Conservation (phyloP, 2,797 vertebrate species). For the Hylomyscus alleni region DNA sequence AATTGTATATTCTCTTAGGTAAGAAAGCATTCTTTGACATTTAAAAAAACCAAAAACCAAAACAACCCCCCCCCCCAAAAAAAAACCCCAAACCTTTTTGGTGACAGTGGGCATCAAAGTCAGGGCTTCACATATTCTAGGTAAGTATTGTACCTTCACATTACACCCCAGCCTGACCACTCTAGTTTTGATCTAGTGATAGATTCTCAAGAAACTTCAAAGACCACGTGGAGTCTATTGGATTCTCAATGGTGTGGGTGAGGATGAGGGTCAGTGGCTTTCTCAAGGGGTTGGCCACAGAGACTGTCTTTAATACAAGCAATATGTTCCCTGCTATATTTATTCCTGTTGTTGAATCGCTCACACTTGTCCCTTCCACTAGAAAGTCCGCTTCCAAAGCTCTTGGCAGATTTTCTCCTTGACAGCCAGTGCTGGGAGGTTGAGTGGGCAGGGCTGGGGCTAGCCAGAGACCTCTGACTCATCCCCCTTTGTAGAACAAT, state of each 20-base stretch:
- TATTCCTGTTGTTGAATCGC: conserved; percentile 26
- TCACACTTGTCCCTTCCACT: conserved; percentile 1
- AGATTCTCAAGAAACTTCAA: conserved; percentile 12
- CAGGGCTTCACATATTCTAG: neutral
- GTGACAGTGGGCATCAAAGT: neutral
- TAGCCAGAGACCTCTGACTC: conserved; percentile 33
- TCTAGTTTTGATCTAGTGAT: conserved; percentile 27
- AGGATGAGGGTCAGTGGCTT: neutral
- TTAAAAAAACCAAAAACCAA: too few relatives aligned
- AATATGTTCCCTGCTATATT: neutral
- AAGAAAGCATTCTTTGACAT: neutral
- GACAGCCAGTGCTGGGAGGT: neutral
- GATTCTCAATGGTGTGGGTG: neutral
- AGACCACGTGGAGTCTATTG: neutral
- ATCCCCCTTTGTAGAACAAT: neutral
- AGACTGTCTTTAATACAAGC: neutral
- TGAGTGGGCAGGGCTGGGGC: neutral
- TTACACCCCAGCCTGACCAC: neutral
- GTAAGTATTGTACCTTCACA: neutral
- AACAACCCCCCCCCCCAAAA: too few relatives aligned
- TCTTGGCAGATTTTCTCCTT: conserved; percentile 46
- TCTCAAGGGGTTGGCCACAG: neutral
- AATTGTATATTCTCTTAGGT: neutral
- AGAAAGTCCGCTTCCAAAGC: conserved; percentile 33
- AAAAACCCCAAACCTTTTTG: neutral